A percentile compares a stretch with the other conserved stretches of the same genome.
Evolutionary conservation across 2,888 invertebrate genomes (phyloP).

Genomic region (Cheiracanthium punctorium): DNA sequence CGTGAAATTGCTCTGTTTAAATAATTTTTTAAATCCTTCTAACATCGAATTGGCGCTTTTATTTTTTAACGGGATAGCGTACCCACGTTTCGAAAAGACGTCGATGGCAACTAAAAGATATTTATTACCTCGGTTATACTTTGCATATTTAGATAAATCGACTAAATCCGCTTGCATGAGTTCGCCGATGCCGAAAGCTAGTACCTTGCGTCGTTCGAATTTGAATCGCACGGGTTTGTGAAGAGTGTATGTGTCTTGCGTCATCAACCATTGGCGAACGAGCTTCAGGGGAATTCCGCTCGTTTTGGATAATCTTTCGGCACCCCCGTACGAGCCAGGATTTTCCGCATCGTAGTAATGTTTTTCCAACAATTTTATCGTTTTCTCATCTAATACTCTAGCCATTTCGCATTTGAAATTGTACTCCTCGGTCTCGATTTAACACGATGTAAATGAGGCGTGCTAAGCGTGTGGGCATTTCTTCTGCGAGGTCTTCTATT

Average conservation of each 20-base stretch:
- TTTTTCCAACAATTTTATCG: neutral
- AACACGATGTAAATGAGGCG: too few species aligned
- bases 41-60: constrained; percentile 70
- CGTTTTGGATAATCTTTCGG: neutral
- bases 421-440: neutral
- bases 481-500: neutral
- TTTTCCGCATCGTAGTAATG: neutral
- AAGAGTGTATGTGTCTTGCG: constrained; percentile 11
- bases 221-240: constrained; percentile 20
- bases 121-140: constrained; percentile 4
- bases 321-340: constrained; percentile 12
- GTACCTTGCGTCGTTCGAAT: constrained; percentile 10
- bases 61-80: constrained; percentile 71
- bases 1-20: constrained; percentile 56
- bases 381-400: neutral
- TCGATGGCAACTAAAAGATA: constrained; percentile 28
- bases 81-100: constrained; percentile 72
- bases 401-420: neutral
- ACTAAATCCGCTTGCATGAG: constrained; percentile 25
- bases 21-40: constrained; percentile 66
- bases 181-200: neutral
- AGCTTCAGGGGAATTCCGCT: neutral
- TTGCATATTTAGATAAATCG: constrained; percentile 7
- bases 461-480: neutral
- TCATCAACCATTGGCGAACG: neutral